Evolutionary conservation across 2,888 invertebrate species (phyloP).

Genomic region (Phortica magna): DNA sequence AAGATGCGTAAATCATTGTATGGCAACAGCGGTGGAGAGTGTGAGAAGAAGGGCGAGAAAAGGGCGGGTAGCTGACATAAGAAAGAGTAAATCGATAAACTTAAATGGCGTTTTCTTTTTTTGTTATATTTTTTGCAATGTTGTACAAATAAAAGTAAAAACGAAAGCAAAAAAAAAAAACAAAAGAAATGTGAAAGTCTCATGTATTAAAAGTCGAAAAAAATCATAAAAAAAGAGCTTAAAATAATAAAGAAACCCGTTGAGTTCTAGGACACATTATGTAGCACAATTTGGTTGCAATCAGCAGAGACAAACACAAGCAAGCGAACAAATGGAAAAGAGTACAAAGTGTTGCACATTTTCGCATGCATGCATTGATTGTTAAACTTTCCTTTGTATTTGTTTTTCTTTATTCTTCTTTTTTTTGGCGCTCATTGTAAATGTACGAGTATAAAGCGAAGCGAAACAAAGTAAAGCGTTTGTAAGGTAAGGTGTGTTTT

Average conservation of each 20-base stretch:
- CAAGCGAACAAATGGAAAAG: not conserved
- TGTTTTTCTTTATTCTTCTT: not conserved
- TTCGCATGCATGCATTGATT: not conserved
- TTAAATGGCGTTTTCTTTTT: no score
- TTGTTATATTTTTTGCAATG: not conserved
- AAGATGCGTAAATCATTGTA: no score
- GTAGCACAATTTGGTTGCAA: not conserved
- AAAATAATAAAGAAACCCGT: not conserved
- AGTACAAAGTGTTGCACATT: not conserved
- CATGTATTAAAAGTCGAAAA: not conserved
- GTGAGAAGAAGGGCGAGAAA: no score
- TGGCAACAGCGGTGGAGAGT: no score
- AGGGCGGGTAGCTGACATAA: not conserved
- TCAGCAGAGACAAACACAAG: not conserved
- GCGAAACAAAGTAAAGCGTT: not conserved
- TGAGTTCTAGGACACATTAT: not conserved
- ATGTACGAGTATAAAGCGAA: not conserved
- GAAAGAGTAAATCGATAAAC: not conserved
- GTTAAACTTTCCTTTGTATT: not conserved
- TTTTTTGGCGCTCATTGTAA: not conserved
- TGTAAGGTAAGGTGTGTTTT: not conserved
- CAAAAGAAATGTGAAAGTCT: not conserved
- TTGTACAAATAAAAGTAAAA: not conserved
- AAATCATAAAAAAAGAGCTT: not conserved
- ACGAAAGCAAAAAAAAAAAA: not conserved